phyloP scores from a whole-genome alignment of 2,797 vertebrate species.

The Luscinia luscinia region DNA sequence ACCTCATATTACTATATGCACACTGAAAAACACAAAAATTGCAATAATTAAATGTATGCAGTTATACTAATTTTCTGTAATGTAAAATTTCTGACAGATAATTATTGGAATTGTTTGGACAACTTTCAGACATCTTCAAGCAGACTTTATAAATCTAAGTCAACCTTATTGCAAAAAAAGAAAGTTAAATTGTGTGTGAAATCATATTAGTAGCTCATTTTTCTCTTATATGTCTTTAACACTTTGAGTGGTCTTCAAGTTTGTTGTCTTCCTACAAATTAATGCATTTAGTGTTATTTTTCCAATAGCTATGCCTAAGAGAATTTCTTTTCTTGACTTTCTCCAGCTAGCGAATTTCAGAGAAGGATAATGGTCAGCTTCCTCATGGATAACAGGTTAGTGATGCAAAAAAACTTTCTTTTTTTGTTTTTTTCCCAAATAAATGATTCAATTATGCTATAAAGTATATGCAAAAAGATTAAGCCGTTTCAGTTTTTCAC shows the following conservation, averaged over 20 bases:
- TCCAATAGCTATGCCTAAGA: not conserved
- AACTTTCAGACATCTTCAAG: not conserved
- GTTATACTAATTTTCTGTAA: not conserved
- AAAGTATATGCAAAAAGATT: not conserved
- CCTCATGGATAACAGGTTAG: not conserved
- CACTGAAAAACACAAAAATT: not conserved
- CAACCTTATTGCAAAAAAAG: not conserved
- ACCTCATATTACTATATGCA: not conserved
- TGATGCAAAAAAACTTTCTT: not conserved
- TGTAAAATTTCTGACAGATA: not conserved
- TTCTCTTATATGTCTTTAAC: not conserved
- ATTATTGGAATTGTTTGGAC: not conserved
- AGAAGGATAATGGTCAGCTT: not conserved
- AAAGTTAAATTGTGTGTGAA: not conserved
- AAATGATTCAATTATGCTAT: not conserved
- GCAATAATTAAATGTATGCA: rapidly evolving
- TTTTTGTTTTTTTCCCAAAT: not conserved
- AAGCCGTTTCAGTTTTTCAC: not conserved
- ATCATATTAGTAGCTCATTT: not conserved
- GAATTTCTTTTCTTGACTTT: not conserved
- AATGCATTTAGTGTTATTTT: not conserved
- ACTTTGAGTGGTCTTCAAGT: not conserved
- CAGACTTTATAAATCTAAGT: not conserved
- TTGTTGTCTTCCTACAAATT: not conserved
- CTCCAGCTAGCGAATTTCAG: not conserved